Conservation (phyloP, 23 tunicate species). For the Trididemnum clinides region DNA sequence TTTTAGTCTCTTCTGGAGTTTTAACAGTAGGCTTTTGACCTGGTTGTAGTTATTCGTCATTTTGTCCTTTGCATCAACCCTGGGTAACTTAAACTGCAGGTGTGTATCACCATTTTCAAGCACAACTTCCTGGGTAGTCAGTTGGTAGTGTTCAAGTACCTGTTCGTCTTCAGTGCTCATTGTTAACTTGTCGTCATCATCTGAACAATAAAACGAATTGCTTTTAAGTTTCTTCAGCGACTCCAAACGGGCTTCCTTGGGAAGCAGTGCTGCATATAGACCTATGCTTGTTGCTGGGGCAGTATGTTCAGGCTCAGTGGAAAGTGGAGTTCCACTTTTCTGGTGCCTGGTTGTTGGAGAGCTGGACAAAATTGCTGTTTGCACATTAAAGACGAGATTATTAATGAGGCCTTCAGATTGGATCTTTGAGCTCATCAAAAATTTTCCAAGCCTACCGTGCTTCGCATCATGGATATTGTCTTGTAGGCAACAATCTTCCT, state of each 20-base stretch:
- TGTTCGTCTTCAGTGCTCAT: neutral
- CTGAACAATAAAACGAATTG: neutral
- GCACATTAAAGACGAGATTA: too few relatives aligned
- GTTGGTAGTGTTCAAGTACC: neutral
- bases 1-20: neutral
- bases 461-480: neutral
- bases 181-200: neutral
- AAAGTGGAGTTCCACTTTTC: neutral
- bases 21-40: neutral
- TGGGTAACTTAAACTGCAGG: neutral
- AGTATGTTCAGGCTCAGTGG: too few relatives aligned
- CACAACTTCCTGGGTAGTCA: neutral
- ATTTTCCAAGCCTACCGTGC: neutral
- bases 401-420: neutral
- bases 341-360: neutral
- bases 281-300: too few relatives aligned
- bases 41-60: neutral
- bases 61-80: neutral
- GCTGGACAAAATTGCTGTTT: too few relatives aligned
- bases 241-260: too few relatives aligned
- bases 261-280: too few relatives aligned
- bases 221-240: neutral
- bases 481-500: neutral
- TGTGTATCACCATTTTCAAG: conserved; percentile 1
- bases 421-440: neutral